Evolutionary conservation across 2,797 vertebrate genomes (phyloP).

Genomic region (Selene dorsalis): DNA sequence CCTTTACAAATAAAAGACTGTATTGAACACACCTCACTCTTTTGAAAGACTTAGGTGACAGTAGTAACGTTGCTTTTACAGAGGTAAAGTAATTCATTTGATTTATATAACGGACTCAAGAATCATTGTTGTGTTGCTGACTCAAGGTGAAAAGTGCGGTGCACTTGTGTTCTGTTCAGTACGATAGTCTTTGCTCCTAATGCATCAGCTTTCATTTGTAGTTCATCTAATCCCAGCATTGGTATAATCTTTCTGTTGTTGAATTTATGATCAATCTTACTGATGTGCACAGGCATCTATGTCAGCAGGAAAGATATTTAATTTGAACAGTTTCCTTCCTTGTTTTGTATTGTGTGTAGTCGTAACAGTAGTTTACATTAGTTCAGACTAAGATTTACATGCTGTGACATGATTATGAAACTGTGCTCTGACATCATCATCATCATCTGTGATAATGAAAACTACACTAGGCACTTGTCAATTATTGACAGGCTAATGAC

Average conservation of each 20-base stretch:
- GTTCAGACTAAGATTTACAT: neutral
- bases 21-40: neutral
- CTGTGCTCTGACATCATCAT: slow-evolving; percentile 38
- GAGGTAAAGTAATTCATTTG: neutral
- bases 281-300: neutral
- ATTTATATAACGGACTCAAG: neutral
- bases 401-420: slow-evolving; percentile 36
- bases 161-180: neutral
- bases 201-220: neutral
- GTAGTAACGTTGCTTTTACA: neutral
- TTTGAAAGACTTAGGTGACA: slow-evolving; percentile 11
- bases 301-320: neutral
- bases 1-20: neutral
- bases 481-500: slow-evolving; percentile 63
- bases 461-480: slow-evolving; percentile 27
- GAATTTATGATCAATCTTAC: neutral
- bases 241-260: neutral
- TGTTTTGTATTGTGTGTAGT: neutral
- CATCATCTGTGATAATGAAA: slow-evolving; percentile 47
- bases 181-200: neutral
- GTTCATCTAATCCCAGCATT: neutral
- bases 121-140: neutral
- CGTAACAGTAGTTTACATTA: neutral
- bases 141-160: neutral
- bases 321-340: neutral